A percentile compares a stretch with the other conserved stretches of the same genome.
These are phyloP conservation scores for Xestia rhomboidea DNA, from an alignment of 2,888 invertebrate genomes.

Conservation along the genomic window DNA sequence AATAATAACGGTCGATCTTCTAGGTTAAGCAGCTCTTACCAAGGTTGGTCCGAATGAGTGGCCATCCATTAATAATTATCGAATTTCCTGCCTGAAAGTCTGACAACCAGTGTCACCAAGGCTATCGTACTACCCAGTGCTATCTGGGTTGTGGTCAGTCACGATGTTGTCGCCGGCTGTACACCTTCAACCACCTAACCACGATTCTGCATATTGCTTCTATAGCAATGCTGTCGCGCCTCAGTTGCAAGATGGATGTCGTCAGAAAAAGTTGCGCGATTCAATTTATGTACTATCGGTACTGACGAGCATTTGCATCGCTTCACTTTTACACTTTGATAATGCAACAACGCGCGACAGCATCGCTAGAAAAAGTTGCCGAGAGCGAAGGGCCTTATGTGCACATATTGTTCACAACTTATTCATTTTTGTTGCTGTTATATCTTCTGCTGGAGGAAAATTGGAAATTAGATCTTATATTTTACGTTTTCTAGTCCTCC, in stretches of 20 bases:
- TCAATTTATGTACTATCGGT: no score
- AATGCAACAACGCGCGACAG: neutral
- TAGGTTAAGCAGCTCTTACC: neutral
- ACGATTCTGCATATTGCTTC: neutral
- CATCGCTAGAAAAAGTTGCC: neutral
- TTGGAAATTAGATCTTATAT: neutral
- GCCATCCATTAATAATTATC: neutral
- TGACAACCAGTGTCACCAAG: neutral
- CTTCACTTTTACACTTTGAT: no score
- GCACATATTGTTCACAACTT: slow-evolving; percentile 16
- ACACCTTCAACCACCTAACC: neutral
- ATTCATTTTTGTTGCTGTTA: slow-evolving; percentile 32
- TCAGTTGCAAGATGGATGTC: neutral
- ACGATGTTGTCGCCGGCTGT: neutral
- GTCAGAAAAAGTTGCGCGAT: no score
- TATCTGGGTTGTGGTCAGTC: neutral
- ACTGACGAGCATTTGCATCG: no score
- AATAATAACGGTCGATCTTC: neutral
- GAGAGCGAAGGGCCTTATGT: neutral
- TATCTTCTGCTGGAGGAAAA: slow-evolving; percentile 4
- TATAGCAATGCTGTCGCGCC: neutral
- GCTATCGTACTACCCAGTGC: neutral
- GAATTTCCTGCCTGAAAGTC: neutral
- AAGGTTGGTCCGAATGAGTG: neutral
- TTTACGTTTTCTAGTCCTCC: neutral